phyloP scores from a whole-genome alignment of 2,888 invertebrate species.

The Clistopyga incitator region DNA sequence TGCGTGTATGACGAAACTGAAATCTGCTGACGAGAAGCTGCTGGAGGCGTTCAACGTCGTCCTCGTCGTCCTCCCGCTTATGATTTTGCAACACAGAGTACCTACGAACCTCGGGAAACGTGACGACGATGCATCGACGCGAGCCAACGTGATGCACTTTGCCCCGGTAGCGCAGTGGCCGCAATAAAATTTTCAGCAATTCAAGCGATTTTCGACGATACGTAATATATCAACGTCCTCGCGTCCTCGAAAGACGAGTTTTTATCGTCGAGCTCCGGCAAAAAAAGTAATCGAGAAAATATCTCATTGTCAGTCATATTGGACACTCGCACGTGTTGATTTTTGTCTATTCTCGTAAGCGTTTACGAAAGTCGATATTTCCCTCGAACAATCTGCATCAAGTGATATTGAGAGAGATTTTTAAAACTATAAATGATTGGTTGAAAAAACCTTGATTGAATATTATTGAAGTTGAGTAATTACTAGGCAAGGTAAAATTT shows the following conservation, averaged over 20 bases:
- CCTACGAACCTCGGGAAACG: conserved; percentile 61
- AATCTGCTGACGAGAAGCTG: conserved; percentile 68
- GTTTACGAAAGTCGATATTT: background rate
- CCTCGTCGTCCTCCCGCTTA: conserved; percentile 33
- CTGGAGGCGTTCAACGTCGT: conserved; percentile 52
- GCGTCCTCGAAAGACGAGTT: background rate
- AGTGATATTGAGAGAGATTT: no score
- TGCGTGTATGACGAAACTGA: conserved; percentile 59
- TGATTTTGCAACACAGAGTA: conserved; percentile 50
- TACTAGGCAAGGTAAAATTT: no score
- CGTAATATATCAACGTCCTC: conserved; percentile 6
- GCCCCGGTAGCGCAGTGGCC: conserved; percentile 20
- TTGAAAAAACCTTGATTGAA: no score
- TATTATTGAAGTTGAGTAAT: no score
- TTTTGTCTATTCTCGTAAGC: background rate
- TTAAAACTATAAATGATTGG: no score
- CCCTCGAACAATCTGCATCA: no score
- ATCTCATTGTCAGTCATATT: background rate
- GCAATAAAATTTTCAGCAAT: conserved; percentile 56
- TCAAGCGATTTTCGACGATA: conserved; percentile 60
- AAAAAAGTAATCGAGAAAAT: background rate
- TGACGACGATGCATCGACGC: conserved; percentile 69
- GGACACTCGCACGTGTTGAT: background rate
- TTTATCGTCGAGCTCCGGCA: conserved; percentile 1
- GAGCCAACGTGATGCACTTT: conserved; percentile 63